phyloP scores from a whole-genome alignment of 2,888 invertebrate species.

The Mystacides longicornis region DNA sequence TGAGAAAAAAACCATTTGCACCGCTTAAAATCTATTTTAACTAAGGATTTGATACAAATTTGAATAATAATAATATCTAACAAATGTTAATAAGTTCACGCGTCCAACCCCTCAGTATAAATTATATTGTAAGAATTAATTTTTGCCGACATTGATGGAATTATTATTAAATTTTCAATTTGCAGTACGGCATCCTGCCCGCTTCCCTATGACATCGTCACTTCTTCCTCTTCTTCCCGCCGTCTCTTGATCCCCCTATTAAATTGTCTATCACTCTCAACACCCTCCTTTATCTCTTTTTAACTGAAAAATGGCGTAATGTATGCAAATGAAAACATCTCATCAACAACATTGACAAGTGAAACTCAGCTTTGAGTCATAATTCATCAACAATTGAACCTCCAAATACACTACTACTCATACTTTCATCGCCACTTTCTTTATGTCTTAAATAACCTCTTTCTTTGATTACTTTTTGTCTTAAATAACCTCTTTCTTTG shows the following conservation, averaged over 20 bases:
- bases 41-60: too few species aligned
- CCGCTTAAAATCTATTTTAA: too few species aligned
- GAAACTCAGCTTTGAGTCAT: constrained; percentile 20
- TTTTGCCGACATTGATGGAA: constrained; percentile 4
- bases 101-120: not conserved
- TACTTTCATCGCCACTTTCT: too few species aligned
- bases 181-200: constrained; percentile 7
- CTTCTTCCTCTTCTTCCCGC: not conserved
- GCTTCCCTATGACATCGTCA: not conserved
- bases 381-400: constrained; percentile 15
- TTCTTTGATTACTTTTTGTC: too few species aligned
- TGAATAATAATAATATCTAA: too few species aligned
- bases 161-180: constrained; percentile 15
- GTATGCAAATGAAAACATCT: constrained; percentile 22
- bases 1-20: too few species aligned
- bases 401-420: too few species aligned
- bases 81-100: too few species aligned
- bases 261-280: constrained; percentile 1
- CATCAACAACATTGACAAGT: constrained; percentile 19
- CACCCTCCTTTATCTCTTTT: not conserved
- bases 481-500: too few species aligned
- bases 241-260: not conserved
- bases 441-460: too few species aligned
- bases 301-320: constrained; percentile 8
- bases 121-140: constrained; percentile 10